These are phyloP conservation scores for Acrossocheilus fasciatus DNA, from an alignment of 2,797 vertebrate genomes.

Conservation along the genomic window DNA sequence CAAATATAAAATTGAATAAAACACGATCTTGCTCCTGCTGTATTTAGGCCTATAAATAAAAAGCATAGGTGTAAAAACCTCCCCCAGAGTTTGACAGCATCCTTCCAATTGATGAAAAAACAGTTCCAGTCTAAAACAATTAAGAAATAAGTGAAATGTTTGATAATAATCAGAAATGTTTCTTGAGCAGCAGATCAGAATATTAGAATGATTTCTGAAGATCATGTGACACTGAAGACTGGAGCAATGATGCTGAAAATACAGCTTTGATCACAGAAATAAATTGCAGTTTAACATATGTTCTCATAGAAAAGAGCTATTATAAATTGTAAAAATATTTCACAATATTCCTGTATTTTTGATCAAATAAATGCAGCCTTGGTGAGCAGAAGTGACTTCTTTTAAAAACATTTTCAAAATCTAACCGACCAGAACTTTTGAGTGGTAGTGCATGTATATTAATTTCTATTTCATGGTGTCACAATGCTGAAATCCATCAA, in stretches of 20 bases:
- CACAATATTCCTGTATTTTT: neutral
- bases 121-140: too few relatives aligned
- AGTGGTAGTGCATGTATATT: too few relatives aligned
- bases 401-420: neutral
- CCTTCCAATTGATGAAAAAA: too few relatives aligned
- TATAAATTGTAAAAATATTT: neutral
- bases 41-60: too few relatives aligned
- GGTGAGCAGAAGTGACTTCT: neutral
- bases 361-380: neutral
- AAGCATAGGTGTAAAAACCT: too few relatives aligned
- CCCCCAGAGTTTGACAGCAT: too few relatives aligned
- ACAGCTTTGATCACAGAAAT: neutral
- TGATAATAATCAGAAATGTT: neutral
- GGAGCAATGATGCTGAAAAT: neutral
- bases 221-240: neutral
- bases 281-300: rapidly evolving
- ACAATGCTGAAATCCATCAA: neutral
- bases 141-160: too few relatives aligned
- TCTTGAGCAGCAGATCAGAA: neutral
- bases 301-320: neutral
- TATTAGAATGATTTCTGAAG: neutral
- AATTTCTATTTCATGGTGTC: too few relatives aligned
- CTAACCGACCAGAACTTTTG: too few relatives aligned
- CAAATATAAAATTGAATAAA: too few relatives aligned
- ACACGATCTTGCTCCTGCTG: too few relatives aligned